Base-by-base conservation (phyloP, 2,113 vertebrate species). In the Calypte anna region DNA sequence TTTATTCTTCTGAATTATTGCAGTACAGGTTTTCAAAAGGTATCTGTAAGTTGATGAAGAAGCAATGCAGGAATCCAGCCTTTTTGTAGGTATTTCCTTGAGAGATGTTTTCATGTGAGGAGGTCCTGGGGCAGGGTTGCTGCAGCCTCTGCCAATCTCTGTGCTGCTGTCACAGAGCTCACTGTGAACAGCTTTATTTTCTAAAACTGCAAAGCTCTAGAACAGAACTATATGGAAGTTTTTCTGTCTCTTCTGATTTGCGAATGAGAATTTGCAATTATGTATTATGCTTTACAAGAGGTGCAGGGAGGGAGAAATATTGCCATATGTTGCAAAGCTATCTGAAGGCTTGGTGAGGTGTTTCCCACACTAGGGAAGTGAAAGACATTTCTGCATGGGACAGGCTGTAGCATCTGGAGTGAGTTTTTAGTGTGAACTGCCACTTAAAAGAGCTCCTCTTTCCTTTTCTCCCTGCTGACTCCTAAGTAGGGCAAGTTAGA, bases 351-450 rank as follows among this genome's bases (percentile, higher is more conserved):
- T 66, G 2, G 72, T 12, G 79, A 58, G 63, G 75, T 91, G 67
- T 88, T 90, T 91, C 95, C 88, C 80, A 67, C 88, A 11, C 48
- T 2, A 19, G 80, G 82, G 88, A 91, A 77, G 90, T 70, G 90
- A 90, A 96, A 94, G 90, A 90, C 80, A 2, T 31, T 91, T 88
- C 55, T 86, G 73, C 6, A 0, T 67, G 76, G 93, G 88, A 83
- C 72, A 83, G 76, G 70, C 57, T 70, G 72, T 70, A 86, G 88
- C 88, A 73, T 80, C 76, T 80, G 79, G 33, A 88, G 79, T 23
- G 74, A 15, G 28, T 14, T 86, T 79, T 66, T 14, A 30, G n/a
- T 82, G 66, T 91, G 79, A 74, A 91, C 93, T 92, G 67, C 36
- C 38, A 67, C 76, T 55, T 69, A 31, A 48, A 74, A 86, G 76